Percentiles rank a stretch among this genome's conserved stretches.
Conservation (phyloP, 1,140 invertebrate genomes). For the Ceratosolen solmsi region DNA sequence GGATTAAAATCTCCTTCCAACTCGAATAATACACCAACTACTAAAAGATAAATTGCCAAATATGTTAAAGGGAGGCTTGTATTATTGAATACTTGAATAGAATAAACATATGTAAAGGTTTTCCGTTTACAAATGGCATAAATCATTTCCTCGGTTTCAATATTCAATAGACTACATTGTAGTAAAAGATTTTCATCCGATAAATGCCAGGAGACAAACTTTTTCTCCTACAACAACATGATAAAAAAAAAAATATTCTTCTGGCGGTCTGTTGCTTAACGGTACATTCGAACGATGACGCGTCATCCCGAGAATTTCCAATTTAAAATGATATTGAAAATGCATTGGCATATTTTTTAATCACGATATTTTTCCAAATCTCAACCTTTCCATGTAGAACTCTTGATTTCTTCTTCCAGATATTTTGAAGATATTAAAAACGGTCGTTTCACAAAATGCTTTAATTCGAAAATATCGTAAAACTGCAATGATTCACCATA, state of each 20-base stretch:
- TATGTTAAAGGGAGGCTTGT: not conserved
- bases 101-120: not conserved
- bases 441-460: no score
- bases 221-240: not conserved
- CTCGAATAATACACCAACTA: not conserved
- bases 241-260: no score
- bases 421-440: no score
- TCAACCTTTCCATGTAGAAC: no score
- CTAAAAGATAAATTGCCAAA: not conserved
- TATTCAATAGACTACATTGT: not conserved
- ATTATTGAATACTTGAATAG: not conserved
- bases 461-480: no score
- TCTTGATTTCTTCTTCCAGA: no score
- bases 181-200: conserved; percentile 13
- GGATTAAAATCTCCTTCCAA: no score
- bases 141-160: not conserved
- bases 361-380: not conserved
- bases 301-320: not conserved
- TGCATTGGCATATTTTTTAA: not conserved
- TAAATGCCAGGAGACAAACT: not conserved
- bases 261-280: not conserved
- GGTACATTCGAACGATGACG: not conserved
- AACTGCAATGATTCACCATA: no score
- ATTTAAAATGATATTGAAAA: not conserved
- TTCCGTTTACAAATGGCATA: not conserved